A percentile compares a stretch with the other conserved stretches of the same genome.
Evolutionary conservation across 1,140 invertebrate genomes (phyloP).

Genomic region (Gryllus bimaculatus): DNA sequence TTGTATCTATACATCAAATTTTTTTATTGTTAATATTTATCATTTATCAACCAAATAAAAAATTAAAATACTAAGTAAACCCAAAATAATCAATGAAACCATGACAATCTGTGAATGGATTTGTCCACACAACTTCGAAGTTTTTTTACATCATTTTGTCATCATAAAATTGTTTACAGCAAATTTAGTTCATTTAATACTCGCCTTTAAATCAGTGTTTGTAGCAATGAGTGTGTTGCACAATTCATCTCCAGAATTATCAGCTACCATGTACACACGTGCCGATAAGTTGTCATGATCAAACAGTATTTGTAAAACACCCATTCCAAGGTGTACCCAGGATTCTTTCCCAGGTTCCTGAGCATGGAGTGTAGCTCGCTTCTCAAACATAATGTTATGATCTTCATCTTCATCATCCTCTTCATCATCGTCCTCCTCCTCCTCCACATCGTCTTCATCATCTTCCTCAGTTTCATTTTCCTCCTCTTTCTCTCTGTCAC

Average conservation of each 20-base stretch:
- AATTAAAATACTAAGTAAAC: no score
- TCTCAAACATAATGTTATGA: constrained; percentile 24
- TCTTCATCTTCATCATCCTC: constrained; percentile 30
- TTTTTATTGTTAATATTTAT: no score
- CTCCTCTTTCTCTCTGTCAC: background rate
- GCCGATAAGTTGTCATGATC: constrained; percentile 40
- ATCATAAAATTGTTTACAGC: no score
- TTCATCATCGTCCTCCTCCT: constrained; percentile 22
- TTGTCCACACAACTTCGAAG: no score
- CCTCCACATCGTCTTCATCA: constrained; percentile 28
- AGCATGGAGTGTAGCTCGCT: constrained; percentile 18
- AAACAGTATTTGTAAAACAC: constrained; percentile 38
- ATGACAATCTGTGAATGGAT: no score
- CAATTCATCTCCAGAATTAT: constrained; percentile 33
- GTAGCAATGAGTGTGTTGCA: constrained; percentile 42
- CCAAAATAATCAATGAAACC: no score
- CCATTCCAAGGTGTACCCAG: constrained; percentile 33
- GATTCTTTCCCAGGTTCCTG: constrained; percentile 22
- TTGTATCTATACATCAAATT: no score
- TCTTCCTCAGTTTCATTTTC: constrained; percentile 32
- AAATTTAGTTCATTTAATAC: background rate
- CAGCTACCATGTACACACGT: constrained; percentile 35
- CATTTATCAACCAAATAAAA: no score
- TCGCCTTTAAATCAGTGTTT: constrained; percentile 37
- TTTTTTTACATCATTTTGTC: no score